phyloP scores from a whole-genome alignment of 2,797 vertebrate genomes.

The Anguilla marmorata region DNA sequence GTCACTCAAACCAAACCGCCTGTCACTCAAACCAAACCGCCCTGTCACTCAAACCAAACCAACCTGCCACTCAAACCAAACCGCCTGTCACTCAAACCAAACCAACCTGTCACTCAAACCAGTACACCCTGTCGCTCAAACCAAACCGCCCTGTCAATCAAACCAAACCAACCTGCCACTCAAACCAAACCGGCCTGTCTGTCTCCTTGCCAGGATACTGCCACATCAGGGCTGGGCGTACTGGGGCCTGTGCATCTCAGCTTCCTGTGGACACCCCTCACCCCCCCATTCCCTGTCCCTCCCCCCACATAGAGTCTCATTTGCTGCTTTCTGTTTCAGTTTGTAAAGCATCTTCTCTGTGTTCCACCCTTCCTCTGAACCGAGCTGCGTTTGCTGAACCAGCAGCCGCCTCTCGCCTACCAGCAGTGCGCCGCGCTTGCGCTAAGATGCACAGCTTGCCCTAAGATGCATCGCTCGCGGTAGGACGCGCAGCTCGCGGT shows the following conservation, averaged over 20 bases:
- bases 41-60: too few relatives aligned
- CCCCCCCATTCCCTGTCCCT: not conserved
- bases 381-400: not conserved
- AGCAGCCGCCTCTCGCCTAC: not conserved
- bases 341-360: not conserved
- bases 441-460: not conserved
- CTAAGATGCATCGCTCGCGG: not conserved
- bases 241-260: not conserved
- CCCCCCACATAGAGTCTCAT: too few relatives aligned
- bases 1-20: too few relatives aligned
- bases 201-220: not conserved
- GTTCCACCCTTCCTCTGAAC: not conserved
- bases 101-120: too few relatives aligned
- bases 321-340: not conserved
- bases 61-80: too few relatives aligned
- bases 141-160: too few relatives aligned
- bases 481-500: not conserved
- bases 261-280: not conserved
- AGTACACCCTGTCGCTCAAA: too few relatives aligned
- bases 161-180: too few relatives aligned
- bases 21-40: too few relatives aligned
- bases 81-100: not conserved
- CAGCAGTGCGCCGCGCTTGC: not conserved
- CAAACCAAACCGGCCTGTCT: not conserved
- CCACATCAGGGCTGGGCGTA: not conserved